Evolutionary conservation across 2,888 invertebrate genomes (phyloP), one percentile per base, ranked within the genome.

Genomic region (Imbricaverruca yamaguchii): DNA sequence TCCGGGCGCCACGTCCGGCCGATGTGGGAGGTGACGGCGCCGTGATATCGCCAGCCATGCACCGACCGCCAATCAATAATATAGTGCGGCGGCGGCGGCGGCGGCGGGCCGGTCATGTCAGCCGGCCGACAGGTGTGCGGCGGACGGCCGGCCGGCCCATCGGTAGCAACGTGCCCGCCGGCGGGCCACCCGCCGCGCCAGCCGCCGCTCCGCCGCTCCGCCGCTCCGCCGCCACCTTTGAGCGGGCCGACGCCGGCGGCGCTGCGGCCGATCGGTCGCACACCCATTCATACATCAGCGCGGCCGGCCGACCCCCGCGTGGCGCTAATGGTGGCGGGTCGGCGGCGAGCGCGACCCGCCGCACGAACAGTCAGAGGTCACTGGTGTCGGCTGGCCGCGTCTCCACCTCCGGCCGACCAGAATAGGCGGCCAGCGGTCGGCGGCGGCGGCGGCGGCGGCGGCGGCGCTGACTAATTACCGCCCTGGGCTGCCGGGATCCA

Each of bases 281-380:
- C 69, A 13, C 7, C 69, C 69, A 69, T 69, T 69, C 69, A 25
- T 15, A 69, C 23, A 69, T 69, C 55, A 55, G 53, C 39, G 53
- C 74, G 53, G 21, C 8, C 69, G 74, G 74, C 55, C 23, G 74
- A 74, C 74, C 74, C 55, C 74, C 74, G 74, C 74, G 53, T 53
- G 53, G 74, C 74, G 15, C 74, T 74, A 74, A 74, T 74, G 74
- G 74, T 1, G 15, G 53, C 55, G 21, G 74, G 74, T 21, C 74
- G 55, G n/a, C 65, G 21, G 53, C 74, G 39, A 8, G 18, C 61
- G 18, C 7, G 61, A 39, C 69, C 53, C 74, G 53, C 15, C 74
- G 55, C 74, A 55, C 39, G 74, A 3, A 11, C 74, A 23, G 74
- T 18, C 74, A 74, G 55, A 74, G 74, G 74, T 74, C 74, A 39